Evolutionary conservation across 2,113 vertebrate genomes (phyloP).

Genomic region (Silurus asotus): DNA sequence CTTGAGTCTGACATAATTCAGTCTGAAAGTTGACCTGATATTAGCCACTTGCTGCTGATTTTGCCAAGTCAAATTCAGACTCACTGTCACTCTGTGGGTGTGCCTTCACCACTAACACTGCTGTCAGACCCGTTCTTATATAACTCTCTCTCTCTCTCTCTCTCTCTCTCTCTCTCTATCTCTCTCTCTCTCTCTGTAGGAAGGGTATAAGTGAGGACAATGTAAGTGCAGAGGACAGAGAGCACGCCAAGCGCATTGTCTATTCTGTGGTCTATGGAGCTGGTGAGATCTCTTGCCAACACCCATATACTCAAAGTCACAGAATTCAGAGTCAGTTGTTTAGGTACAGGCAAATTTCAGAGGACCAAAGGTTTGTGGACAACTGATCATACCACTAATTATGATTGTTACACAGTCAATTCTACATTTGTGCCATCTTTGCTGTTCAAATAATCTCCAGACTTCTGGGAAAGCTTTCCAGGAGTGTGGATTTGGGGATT

Average conservation of each 20-base stretch:
- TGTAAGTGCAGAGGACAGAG: slow-evolving; percentile 78
- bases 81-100: slow-evolving; percentile 50
- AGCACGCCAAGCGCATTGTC: slow-evolving; percentile 84
- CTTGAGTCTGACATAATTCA: slow-evolving; percentile 27
- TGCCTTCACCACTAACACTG: neutral
- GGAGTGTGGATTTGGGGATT: neutral
- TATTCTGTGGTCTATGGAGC: slow-evolving; percentile 89
- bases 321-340: neutral
- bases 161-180: slow-evolving; percentile 7
- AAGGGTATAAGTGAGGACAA: slow-evolving; percentile 71
- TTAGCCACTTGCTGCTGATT: slow-evolving; percentile 32
- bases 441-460: neutral
- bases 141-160: slow-evolving; percentile 50
- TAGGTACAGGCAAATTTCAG: neutral
- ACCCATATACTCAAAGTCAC: neutral
- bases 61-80: slow-evolving; percentile 46
- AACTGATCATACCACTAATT: neutral
- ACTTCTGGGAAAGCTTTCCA: neutral
- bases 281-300: slow-evolving; percentile 70
- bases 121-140: slow-evolving; percentile 47
- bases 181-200: slow-evolving; percentile 67
- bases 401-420: neutral
- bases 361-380: neutral
- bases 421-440: neutral
- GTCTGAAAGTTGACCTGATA: slow-evolving; percentile 22